Conservation (phyloP, 2,797 vertebrate genomes). For the Sylvia borin region DNA sequence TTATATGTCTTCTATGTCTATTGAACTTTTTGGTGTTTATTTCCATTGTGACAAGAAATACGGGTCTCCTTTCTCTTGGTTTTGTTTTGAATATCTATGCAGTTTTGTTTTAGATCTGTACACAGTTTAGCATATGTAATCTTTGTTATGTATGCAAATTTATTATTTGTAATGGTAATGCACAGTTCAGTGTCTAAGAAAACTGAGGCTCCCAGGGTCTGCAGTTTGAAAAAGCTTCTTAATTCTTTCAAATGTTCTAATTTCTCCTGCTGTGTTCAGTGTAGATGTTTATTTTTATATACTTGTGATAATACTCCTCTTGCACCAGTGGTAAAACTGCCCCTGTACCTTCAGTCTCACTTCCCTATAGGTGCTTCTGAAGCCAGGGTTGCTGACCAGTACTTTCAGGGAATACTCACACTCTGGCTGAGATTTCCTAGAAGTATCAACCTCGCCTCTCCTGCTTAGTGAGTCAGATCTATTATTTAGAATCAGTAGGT, state of each 20-base stretch:
- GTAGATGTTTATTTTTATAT: background rate
- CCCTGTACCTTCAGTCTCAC: background rate
- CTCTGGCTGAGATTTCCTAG: background rate
- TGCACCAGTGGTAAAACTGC: background rate
- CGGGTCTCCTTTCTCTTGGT: background rate
- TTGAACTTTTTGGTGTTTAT: background rate
- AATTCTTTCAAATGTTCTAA: background rate
- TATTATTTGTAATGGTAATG: background rate
- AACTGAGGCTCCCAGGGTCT: background rate
- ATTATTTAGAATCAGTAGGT: background rate
- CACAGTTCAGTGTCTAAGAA: background rate
- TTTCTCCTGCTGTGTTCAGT: background rate
- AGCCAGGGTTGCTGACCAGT: background rate
- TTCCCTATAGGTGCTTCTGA: fast-evolving
- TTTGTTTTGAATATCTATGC: background rate
- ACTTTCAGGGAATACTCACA: background rate
- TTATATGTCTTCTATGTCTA: background rate
- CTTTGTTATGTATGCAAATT: background rate
- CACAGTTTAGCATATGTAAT: background rate
- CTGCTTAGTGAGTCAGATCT: background rate
- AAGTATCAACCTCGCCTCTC: background rate
- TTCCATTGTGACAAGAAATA: background rate
- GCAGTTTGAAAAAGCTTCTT: background rate
- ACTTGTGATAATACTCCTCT: background rate
- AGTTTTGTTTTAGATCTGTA: background rate